Base-by-base conservation (phyloP, 2,797 vertebrate species). In the Hoplostethus atlanticus region DNA sequence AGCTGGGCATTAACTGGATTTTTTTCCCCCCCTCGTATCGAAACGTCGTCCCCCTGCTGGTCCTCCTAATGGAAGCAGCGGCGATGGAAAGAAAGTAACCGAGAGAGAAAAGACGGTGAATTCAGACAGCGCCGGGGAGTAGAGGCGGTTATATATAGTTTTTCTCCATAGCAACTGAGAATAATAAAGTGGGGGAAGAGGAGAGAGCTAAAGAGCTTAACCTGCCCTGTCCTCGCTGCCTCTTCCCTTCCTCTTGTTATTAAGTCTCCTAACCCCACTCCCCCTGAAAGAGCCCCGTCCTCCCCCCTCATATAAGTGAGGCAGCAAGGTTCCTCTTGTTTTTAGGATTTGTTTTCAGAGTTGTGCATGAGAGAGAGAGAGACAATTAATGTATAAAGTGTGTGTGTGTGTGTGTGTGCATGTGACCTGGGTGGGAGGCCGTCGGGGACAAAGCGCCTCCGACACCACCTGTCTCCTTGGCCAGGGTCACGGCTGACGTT, bases 101-200 rank as follows among this genome's bases (percentile, higher is more conserved):
- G 48, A 48, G 68, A 61, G 57, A 71, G 50, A 57, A 54, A 59
- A 51, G 44, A 77, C 44, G 72, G 47, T 68, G 47, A 65, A 74
- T 80, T 68, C 62, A 87, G 57, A 73, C 64, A 42, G 77, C 70
- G 63, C 44, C 44, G 57, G 68, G 79, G 28, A 50, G 61, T 2
- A 17, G 16, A 46, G 50, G 25, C 6, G 15, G 80, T 70, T 88
- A 84, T 82, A 86, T 86, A 85, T 89, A 87, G 79, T 83, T 68
- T 80, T 77, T 90, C 68, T 76, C 87, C 87, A 89, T 84, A 78
- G 87, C 64, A 87, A 90, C 89, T 12, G 46, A 54, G 80, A 84
- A 89, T 86, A 90, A 90, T 91, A 88, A 86, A 89, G 63, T 66
- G 47, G 28, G 56, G 64, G 67, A 52, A 60, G 67, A 70, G 47